Conservation (phyloP, 1,140 invertebrate species). For the Drosophila tsacasi region DNA sequence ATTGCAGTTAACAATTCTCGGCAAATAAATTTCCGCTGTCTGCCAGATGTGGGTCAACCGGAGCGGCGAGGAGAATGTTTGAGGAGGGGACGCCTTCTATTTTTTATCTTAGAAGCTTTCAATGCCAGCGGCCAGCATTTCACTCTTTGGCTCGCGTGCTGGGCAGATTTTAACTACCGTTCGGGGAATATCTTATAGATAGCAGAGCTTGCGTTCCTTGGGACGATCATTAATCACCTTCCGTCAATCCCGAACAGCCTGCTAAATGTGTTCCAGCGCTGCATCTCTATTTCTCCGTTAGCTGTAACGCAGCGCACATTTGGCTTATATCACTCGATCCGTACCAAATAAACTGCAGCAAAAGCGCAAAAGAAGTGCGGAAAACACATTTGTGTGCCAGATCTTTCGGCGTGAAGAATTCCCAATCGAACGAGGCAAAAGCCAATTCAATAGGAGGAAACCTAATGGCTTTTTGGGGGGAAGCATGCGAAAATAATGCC, state of each 20-base stretch:
- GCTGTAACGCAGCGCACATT: constrained; percentile 55
- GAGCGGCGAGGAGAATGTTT: neutral
- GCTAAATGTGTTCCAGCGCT: constrained; percentile 25
- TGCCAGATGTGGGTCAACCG: constrained; percentile 38
- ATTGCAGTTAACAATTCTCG: constrained; percentile 73
- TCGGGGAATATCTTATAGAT: constrained; percentile 17
- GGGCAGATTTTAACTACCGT: constrained; percentile 43
- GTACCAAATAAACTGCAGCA: constrained; percentile 15
- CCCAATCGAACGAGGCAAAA: constrained; percentile 4
- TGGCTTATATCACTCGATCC: constrained; percentile 64
- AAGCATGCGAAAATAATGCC: constrained; percentile 1
- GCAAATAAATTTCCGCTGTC: constrained; percentile 56
- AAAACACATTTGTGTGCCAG: constrained; percentile 42
- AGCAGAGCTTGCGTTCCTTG: neutral
- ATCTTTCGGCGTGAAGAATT: constrained; percentile 41
- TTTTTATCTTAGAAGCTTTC: constrained; percentile 39
- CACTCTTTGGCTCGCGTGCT: constrained; percentile 36
- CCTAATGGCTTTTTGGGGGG: constrained; percentile 6
- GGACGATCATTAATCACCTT: constrained; percentile 57
- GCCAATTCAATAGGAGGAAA: constrained; percentile 2
- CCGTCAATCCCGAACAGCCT: constrained; percentile 38
- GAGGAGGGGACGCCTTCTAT: constrained; percentile 10
- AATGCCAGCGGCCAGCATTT: constrained; percentile 46
- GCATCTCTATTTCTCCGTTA: constrained; percentile 32
- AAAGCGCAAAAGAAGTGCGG: neutral